These are phyloP conservation scores for Lamellibrachia satsuma DNA, from an alignment of 2,888 invertebrate species.

Conservation along the genomic window DNA sequence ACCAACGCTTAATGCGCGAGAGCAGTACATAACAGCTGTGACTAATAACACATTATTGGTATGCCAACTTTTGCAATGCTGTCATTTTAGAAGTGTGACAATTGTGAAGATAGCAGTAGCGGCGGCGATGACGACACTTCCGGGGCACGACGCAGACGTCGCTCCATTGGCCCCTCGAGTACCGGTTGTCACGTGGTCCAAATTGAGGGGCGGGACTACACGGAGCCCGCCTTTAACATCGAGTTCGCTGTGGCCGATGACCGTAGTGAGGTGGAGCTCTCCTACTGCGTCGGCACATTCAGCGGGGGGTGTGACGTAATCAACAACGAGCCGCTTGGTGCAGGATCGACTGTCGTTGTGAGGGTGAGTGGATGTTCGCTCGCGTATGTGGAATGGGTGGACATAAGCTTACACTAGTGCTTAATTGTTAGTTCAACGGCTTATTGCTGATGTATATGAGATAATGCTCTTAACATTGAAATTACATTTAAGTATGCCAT, in stretches of 20 bases:
- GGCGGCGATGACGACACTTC: neutral
- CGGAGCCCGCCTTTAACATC: slow-evolving; percentile 44
- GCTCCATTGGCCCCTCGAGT: neutral
- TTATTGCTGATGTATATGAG: neutral
- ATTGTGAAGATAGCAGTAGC: neutral
- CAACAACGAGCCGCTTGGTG: slow-evolving; percentile 14
- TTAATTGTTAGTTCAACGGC: neutral
- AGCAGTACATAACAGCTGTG: no score
- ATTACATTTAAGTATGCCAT: no score
- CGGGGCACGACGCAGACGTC: neutral
- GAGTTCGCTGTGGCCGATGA: slow-evolving; percentile 18
- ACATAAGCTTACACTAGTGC: neutral
- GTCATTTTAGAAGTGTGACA: neutral
- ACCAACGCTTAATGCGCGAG: no score
- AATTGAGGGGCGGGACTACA: slow-evolving; percentile 43
- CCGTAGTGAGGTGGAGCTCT: slow-evolving; percentile 18
- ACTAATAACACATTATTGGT: neutral
- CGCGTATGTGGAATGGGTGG: neutral
- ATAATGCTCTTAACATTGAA: neutral
- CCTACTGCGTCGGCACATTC: slow-evolving; percentile 26
- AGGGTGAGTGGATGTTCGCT: neutral
- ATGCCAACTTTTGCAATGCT: neutral
- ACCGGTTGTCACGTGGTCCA: slow-evolving; percentile 36
- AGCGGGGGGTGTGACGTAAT: slow-evolving; percentile 22
- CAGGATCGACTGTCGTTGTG: neutral